phyloP scores from a whole-genome alignment of 2,113 vertebrate genomes.

The Dinomys branickii region DNA sequence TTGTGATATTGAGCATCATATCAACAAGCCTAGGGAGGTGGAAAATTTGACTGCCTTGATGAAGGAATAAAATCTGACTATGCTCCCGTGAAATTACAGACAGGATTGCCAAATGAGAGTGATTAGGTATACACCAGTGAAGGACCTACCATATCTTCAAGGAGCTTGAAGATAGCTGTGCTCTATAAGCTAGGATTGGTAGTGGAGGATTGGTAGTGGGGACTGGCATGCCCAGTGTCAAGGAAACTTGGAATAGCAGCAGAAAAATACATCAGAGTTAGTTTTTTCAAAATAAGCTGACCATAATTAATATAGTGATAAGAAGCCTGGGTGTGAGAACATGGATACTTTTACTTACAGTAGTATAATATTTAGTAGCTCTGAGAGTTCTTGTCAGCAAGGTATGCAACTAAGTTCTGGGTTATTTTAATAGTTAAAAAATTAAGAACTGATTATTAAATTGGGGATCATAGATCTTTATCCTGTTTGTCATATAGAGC shows the following conservation, averaged over 20 bases:
- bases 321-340: background rate
- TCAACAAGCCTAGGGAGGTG: background rate
- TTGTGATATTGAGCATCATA: background rate
- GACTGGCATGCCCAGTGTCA: background rate
- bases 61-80: background rate
- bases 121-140: background rate
- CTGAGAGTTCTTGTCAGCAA: background rate
- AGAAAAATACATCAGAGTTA: background rate
- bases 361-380: background rate
- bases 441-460: background rate
- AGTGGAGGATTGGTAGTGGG: background rate
- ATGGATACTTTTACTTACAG: background rate
- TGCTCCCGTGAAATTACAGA: background rate
- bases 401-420: background rate
- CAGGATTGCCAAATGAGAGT: background rate
- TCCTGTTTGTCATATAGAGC: background rate
- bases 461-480: background rate
- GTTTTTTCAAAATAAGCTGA: background rate
- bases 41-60: background rate
- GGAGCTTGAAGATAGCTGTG: background rate
- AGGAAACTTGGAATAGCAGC: background rate
- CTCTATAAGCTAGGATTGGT: background rate
- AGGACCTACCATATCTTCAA: background rate
- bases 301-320: background rate
- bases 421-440: background rate